Percentiles rank a stretch among this genome's conserved stretches.
Conservation (phyloP, 2,888 invertebrate genomes). For the Drosophila fungiperda region DNA sequence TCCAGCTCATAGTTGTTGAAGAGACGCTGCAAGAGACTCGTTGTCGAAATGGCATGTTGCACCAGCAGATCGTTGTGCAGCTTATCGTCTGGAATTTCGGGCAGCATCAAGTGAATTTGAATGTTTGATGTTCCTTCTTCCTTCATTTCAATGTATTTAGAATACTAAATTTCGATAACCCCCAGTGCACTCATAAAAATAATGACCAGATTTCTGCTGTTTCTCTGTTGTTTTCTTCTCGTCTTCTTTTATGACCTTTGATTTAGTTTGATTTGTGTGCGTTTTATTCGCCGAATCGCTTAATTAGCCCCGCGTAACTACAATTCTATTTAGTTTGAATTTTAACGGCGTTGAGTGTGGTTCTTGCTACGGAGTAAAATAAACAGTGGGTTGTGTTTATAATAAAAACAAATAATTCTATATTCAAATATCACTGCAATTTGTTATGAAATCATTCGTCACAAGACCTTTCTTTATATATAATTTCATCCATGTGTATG, state of each 20-base stretch:
- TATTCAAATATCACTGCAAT: not conserved
- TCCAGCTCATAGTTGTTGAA: constrained; percentile 80
- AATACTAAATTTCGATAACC: constrained; percentile 15
- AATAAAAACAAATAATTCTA: not conserved
- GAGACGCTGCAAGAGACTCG: constrained; percentile 67
- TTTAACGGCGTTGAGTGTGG: constrained; percentile 51
- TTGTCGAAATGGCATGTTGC: constrained; percentile 68
- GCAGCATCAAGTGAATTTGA: constrained; percentile 29
- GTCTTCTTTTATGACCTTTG: constrained; percentile 4
- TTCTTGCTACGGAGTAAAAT: constrained; percentile 26
- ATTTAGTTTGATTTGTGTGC: constrained; percentile 49
- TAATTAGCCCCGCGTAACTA: constrained; percentile 45
- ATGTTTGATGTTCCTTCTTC: no score
- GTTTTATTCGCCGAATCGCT: constrained; percentile 40
- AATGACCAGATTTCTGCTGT: constrained; percentile 11
- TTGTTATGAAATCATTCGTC: not conserved
- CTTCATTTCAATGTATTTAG: no score
- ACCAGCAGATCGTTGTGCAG: constrained; percentile 68
- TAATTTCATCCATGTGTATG: not conserved
- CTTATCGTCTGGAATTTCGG: not conserved
- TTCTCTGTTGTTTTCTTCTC: constrained; percentile 17
- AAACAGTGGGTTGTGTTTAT: constrained; percentile 47
- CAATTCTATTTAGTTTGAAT: constrained; percentile 60
- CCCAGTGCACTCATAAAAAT: not conserved
- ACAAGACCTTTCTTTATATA: not conserved